Evolutionary conservation across 2,797 vertebrate species (phyloP).

Genomic region (Rachycentron canadum): DNA sequence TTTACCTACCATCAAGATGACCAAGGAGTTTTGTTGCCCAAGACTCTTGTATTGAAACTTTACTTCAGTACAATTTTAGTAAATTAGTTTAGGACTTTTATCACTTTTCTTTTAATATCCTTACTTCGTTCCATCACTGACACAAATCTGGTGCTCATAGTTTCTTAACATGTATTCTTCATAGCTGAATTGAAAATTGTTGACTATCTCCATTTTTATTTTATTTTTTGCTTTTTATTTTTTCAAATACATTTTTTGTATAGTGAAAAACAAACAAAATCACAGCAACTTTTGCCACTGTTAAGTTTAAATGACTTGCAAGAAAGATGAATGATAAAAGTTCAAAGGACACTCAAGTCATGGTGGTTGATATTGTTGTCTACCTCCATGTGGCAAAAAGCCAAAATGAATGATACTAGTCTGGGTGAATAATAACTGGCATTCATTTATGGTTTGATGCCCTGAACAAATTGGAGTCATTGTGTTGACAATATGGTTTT

Average conservation of each 20-base stretch:
- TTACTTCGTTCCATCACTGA: slow-evolving; percentile 3
- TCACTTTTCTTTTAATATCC: not conserved
- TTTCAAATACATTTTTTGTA: not conserved
- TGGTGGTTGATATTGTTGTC: not conserved
- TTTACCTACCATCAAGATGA: not conserved
- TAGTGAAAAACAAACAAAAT: not conserved
- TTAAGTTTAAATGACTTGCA: not conserved
- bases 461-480: not conserved
- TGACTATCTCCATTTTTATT: not conserved
- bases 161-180: not conserved
- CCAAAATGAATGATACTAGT: not conserved
- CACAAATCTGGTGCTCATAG: not conserved
- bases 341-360: slow-evolving; percentile 8
- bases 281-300: not conserved
- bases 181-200: not conserved
- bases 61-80: not conserved
- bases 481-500: not conserved
- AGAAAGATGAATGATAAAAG: not conserved
- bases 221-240: not conserved
- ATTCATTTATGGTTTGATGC: slow-evolving; percentile 4
- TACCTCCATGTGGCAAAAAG: not conserved
- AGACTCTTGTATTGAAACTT: not conserved
- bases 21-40: not conserved
- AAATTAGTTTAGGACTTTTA: not conserved
- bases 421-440: slow-evolving; percentile 8